Percentiles rank a stretch among this genome's conserved stretches.
Conservation (phyloP, 2,888 invertebrate species). For the Hydraecia micacea region DNA sequence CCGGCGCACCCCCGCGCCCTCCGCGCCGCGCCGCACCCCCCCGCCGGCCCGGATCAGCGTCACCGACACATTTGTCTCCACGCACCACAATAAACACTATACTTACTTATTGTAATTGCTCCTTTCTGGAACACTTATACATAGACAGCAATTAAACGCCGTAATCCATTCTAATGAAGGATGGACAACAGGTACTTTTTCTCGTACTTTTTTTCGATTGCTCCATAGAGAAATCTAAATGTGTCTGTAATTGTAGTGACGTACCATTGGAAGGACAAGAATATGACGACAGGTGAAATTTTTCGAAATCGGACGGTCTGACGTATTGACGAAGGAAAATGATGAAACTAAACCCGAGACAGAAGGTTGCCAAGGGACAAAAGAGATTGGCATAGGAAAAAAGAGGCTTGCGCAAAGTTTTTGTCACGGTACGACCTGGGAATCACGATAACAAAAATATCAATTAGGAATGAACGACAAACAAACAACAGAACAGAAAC, state of each 20-base stretch:
- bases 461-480: background rate
- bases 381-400: constrained; percentile 7
- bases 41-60: constrained; percentile 70
- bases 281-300: constrained; percentile 22
- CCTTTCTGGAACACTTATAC: constrained; percentile 61
- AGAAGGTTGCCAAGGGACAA: constrained; percentile 8
- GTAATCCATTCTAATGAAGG: constrained; percentile 37
- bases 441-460: constrained; percentile 2
- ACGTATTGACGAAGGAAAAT: constrained; percentile 28
- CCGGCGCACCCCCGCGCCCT: constrained; percentile 65
- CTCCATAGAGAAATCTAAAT: constrained; percentile 2
- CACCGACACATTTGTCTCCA: constrained; percentile 80
- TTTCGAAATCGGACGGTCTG: constrained; percentile 25
- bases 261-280: constrained; percentile 19
- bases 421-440: background rate
- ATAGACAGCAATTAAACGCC: constrained; percentile 50
- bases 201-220: background rate
- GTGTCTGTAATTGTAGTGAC: constrained; percentile 14
- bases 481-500: background rate
- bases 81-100: constrained; percentile 69
- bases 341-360: constrained; percentile 8
- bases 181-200: constrained; percentile 13
- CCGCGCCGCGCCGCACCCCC: constrained; percentile 63
- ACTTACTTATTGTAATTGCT: constrained; percentile 61
- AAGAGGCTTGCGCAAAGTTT: background rate